Base-by-base conservation (phyloP, 53 echinoderm and acorn worm species). In the Hippasteria phrygiana region DNA sequence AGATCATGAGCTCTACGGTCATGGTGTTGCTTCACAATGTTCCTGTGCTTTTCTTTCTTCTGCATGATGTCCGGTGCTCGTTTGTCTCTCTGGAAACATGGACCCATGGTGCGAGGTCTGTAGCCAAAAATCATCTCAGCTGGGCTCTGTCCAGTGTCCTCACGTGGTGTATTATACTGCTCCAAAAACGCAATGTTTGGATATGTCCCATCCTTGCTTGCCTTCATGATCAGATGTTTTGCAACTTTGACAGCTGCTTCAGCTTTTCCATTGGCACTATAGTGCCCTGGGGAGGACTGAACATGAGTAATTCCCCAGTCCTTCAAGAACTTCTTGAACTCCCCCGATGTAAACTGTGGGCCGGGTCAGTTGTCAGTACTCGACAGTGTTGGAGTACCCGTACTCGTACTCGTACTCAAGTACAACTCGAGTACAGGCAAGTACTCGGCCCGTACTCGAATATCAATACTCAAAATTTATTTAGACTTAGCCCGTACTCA, bases 171-270 rank as follows among this genome's bases (percentile, higher is more conserved):
- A 34, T 93, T 90, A 9, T 88, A 18, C 34, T 78, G 78, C 3
- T 69, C 70, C 38, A 87, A 64, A 2, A 93, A 28, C 18, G 93
- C 62, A 16, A 93, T 43, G 28, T 87, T 59, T 18, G 76, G 70
- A 77, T 88, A 88, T 29, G 34, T 67, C 29, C 33, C 69, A 71
- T 85, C 37, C 22, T 41, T 71, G 26, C 73, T 51, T 14, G 77
- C 46, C 37, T 91, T 91, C 46, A 82, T 77, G 18, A 90, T 41
- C 1, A 90, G 54, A 0, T 87, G 77, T 67, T 93, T 93, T 2
- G 78, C 87, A 33, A 83, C 77, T 74, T 94, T 87, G 1, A 89
- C 89, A 20, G 94, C 87, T 43, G 79, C 89, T 63, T 91, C 80
- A 27, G 89, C 71, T 71, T 78, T 91, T 5, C 89, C 90, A 69